Evolutionary conservation across 2,797 vertebrate genomes (phyloP).

Genomic region (Acanthopagrus latus): DNA sequence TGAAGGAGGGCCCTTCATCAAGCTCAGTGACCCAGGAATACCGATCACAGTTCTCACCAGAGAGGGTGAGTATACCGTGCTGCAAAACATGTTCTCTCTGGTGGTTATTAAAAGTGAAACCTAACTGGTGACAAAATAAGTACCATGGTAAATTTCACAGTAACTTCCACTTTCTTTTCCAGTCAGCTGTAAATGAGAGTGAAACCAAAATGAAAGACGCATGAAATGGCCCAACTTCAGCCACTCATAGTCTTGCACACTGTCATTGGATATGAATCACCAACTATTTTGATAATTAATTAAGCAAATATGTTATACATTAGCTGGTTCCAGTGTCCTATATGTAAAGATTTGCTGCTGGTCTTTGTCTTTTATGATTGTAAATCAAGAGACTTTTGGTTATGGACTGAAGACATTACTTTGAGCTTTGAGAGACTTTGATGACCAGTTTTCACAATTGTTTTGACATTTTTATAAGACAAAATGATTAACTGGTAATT

Average conservation of each 20-base stretch:
- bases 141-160: constrained; percentile 36
- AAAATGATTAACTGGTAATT: no score
- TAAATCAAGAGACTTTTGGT: no score
- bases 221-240: not conserved
- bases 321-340: no score
- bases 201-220: constrained; percentile 27
- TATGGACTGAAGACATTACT: no score
- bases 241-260: not conserved
- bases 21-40: constrained; percentile 97
- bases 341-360: no score
- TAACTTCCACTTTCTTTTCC: constrained; percentile 39
- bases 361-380: no score
- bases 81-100: not conserved
- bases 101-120: constrained; percentile 48
- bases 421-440: no score
- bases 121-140: constrained; percentile 36
- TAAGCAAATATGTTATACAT: no score
- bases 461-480: no score
- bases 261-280: not conserved
- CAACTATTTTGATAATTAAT: no score
- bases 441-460: no score
- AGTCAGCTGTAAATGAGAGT: constrained; percentile 31
- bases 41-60: constrained; percentile 93
- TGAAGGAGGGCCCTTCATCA: constrained; percentile 95
- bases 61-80: constrained; percentile 86